Base-by-base conservation (phyloP, 2,797 vertebrate genomes). In the Strix occidentalis region DNA sequence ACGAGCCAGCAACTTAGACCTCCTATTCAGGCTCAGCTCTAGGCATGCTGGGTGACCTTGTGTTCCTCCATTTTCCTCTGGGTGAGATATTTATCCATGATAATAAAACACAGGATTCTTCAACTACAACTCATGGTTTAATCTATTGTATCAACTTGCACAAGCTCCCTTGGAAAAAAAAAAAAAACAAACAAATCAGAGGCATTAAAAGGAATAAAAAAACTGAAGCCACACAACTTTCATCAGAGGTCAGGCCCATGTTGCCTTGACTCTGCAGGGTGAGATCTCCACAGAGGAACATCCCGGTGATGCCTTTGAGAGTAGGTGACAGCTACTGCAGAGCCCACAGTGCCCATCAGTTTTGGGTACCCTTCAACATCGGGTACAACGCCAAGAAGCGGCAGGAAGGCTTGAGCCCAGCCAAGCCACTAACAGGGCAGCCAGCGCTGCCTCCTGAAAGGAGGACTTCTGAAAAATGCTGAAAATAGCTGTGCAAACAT, bases 41-140 rank as follows among this genome's bases (percentile, higher is more conserved):
- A 53, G 94, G 76, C 81, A 26, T 92, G 84, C 91, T 93, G 93
- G 51, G 90, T 79, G 89, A 89, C 95, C 94, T 93, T 43, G 57
- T 89, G 75, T 96, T 95, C 94, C 70, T 74, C 69, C 53, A 3
- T 85, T 94, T 94, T 85, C 92, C 86, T 89, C 86, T 82, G 84
- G 86, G 84, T 85, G 93, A 95, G 90, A 56, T 46, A 72, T 95
- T 96, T 95, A 89, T 77, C 95, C 26, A 16, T 29, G 31, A 93
- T 79, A 95, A 88, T 88, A 90, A 95, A 91, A 90, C 37, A 86
- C 58, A 68, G 66, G 80, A 63, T 87, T 88, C 87, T 88, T 93
- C 92, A 58, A 56, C 84, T 93, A 15, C 54, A 9, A n/a, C 77
- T 88, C 80, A 5, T 2, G 41, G 91, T 94, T 92, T 96, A 84